These are phyloP conservation scores for Falco concolor DNA, from an alignment of 2,797 vertebrate genomes.

Conservation along the genomic window DNA sequence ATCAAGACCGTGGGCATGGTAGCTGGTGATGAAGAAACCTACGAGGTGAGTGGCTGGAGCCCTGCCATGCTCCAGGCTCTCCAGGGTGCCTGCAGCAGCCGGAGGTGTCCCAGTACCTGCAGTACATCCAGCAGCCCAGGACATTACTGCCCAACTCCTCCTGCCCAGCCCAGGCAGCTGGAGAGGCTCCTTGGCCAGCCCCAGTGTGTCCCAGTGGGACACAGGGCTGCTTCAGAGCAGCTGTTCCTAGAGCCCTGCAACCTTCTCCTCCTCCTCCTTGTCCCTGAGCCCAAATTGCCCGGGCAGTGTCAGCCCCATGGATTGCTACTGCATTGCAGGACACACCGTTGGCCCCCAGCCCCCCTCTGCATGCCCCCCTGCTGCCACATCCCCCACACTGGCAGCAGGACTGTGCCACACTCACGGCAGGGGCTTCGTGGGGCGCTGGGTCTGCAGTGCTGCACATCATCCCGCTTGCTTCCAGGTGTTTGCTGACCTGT, in stretches of 20 bases:
- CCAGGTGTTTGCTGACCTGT: conserved; percentile 90
- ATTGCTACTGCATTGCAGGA: background rate
- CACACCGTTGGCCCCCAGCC: background rate
- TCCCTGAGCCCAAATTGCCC: background rate
- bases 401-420: background rate
- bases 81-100: background rate
- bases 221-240: background rate
- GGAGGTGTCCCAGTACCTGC: background rate
- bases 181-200: background rate
- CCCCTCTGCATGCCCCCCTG: background rate
- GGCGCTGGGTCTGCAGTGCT: background rate
- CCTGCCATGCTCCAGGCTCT: background rate
- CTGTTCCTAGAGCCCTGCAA: background rate
- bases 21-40: conserved; percentile 93
- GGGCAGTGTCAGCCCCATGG: accelerated
- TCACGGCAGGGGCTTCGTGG: background rate
- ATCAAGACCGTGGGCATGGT: conserved; percentile 89
- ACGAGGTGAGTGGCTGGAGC: conserved; percentile 82
- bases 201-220: background rate
- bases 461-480: background rate
- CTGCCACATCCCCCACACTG: accelerated
- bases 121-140: background rate
- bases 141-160: background rate
- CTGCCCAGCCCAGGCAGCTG: background rate
- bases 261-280: background rate